Conservation (phyloP, 2,888 invertebrate genomes). For the Himalopsyche kuldschensis region DNA sequence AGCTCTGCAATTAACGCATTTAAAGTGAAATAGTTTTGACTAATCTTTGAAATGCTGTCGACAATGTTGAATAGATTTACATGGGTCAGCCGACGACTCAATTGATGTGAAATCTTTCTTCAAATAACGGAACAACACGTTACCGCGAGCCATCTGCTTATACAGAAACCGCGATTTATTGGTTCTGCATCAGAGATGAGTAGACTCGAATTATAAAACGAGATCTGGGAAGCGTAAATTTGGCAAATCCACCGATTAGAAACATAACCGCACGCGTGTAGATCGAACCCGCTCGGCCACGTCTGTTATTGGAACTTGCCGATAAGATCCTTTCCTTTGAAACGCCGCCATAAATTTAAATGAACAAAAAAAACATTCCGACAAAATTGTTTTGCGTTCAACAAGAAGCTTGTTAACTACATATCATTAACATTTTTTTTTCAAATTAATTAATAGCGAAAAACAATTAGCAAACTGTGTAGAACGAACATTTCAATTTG, state of each 20-base stretch:
- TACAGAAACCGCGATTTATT: background rate
- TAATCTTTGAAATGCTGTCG: background rate
- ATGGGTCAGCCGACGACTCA: too few relatives aligned
- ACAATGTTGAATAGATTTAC: background rate
- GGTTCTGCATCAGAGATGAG: background rate
- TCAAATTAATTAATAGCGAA: too few relatives aligned
- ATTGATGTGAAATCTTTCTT: background rate
- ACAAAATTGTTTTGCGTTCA: too few relatives aligned
- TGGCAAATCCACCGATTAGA: slow-evolving; percentile 11
- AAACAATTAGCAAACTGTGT: too few relatives aligned
- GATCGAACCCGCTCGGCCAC: background rate
- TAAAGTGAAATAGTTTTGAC: too few relatives aligned
- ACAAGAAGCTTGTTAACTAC: too few relatives aligned
- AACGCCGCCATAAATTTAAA: background rate
- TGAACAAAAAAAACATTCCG: too few relatives aligned
- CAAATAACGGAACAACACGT: background rate
- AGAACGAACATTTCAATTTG: too few relatives aligned
- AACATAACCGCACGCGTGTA: slow-evolving; percentile 8
- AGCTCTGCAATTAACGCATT: too few relatives aligned
- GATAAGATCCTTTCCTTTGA: background rate
- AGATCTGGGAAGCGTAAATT: slow-evolving; percentile 13
- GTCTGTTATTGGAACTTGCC: background rate
- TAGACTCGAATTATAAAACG: background rate
- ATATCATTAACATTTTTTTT: too few relatives aligned
- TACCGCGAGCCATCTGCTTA: background rate